Evolutionary conservation across 2,113 vertebrate genomes (phyloP), one percentile per base, ranked within the genome.

Genomic region (Anseranas semipalmata): DNA sequence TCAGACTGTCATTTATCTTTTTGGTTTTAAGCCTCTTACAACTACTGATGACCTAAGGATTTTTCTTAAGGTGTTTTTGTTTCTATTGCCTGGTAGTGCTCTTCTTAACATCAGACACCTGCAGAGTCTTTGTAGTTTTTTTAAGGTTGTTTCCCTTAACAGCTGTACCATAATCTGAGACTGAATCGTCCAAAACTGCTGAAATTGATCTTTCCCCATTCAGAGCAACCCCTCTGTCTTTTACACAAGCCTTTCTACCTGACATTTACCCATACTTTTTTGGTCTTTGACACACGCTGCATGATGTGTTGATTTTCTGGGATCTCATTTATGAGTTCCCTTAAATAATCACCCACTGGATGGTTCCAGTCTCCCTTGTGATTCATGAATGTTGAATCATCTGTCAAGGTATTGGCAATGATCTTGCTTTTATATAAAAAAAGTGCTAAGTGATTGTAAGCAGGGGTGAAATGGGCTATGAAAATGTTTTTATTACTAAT

Each of bases 401-500:
- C 79, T 84, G 89, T 87, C 89, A 95, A 90, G 52, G 41, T 58
- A 92, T 5, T 63, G 72, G 76, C 88, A 73, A 63, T 55, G 59
- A 89, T 83, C 72, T 95, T 86, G 35, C 25, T 59, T 55, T 86
- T 90, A 76, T 92, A 58, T 67, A 65, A 89, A 76, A 68, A 87
- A 86, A 86, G 68, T 55, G n/a, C 19, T 84, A 92, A 93, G 50
- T 83, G 88, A 77, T 90, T 88, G 50, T 86, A 94, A 90, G 79
- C 72, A 86, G 68, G 65, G 63, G 76, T 86, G 86, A 95, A 95
- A 93, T 88, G 63, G 68, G 59, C 79, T 96, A 95, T 90, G 90
- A 88, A 95, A 95, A 92, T 95, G 76, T 62, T 94, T 93, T 95
- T 88, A 92, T 77, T 95, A 80, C 55, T 72, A 71, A 87, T 11